Evolutionary conservation across 2,113 vertebrate genomes (phyloP), one percentile per base, ranked within the genome.

Genomic region (Empidonax traillii): DNA sequence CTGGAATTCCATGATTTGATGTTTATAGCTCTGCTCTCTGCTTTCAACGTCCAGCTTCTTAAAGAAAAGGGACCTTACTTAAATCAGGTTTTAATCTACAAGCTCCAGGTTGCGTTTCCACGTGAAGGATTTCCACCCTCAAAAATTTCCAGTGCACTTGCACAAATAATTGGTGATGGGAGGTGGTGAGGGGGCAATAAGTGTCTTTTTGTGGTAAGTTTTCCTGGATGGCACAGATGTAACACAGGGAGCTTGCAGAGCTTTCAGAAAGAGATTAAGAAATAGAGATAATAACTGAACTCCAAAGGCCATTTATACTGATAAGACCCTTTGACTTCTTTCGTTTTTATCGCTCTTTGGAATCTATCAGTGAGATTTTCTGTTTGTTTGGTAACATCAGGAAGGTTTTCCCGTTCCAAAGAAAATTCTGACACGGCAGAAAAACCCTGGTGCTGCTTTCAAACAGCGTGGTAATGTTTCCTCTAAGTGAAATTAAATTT

Each of bases 401-500:
- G 47, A 85, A 49, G 58, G 43, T 22, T 75, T 68, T 87, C 82
- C 56, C 47, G 61, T 75, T 95, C 65, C 77, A 80, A 88, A 83
- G 51, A 86, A 89, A 96, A 89, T 67, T 66, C 71, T 90, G 46
- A 80, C 37, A 15, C 46, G 10, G 61, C 25, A 79, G 67, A 83
- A 88, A 94, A 83, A 9, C 27, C 52, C 37, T 62, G 3, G 9
- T 62, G 33, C 68, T 83, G 5, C 82, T 90, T 73, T 83, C 67
- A 58, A 91, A 69, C 6, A 28, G 51, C 49, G 62, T 0, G 3
- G 49, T 76, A 90, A 92, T 4, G 8, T 91, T 92, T 92, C 94
- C 58, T 90, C 30, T 71, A 73, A 90, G 71, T 47, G 46, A 88
- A 95, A 83, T 37, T 24, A 90, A 62, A 94, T 92, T 88, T 86